These are phyloP conservation scores for Grammomys surdaster DNA, from an alignment of 2,113 vertebrate species.

Conservation along the genomic window DNA sequence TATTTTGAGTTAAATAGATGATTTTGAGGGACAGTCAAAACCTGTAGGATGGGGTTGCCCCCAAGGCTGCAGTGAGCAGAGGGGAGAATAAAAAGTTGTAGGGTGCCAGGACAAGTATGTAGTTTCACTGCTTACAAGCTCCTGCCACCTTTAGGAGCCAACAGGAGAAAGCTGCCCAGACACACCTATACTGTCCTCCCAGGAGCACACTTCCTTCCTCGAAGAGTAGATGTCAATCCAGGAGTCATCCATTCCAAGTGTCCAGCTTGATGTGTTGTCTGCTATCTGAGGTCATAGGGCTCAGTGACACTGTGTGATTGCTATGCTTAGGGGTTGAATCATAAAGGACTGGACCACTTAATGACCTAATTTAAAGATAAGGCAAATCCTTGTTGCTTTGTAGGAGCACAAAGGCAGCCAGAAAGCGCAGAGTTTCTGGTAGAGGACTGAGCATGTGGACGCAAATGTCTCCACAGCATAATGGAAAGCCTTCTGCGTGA, in stretches of 20 bases:
- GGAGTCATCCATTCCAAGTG: background rate
- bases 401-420: slow-evolving; percentile 33
- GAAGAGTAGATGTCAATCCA: background rate
- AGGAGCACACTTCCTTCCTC: background rate
- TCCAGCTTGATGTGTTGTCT: background rate
- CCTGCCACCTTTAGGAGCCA: background rate
- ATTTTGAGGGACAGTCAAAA: background rate
- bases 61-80: background rate
- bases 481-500: background rate
- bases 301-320: background rate
- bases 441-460: background rate
- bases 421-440: background rate
- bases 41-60: background rate
- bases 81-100: background rate
- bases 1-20: background rate
- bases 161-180: background rate
- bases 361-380: background rate
- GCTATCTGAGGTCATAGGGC: background rate
- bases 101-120: too few species aligned
- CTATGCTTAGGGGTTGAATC: accelerated
- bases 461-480: slow-evolving; percentile 41
- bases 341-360: background rate
- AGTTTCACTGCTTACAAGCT: background rate
- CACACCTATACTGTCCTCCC: background rate
- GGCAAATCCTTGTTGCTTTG: slow-evolving; percentile 14